phyloP scores from a whole-genome alignment of 2,888 invertebrate genomes.

The Hemicrepidius hirtus region DNA sequence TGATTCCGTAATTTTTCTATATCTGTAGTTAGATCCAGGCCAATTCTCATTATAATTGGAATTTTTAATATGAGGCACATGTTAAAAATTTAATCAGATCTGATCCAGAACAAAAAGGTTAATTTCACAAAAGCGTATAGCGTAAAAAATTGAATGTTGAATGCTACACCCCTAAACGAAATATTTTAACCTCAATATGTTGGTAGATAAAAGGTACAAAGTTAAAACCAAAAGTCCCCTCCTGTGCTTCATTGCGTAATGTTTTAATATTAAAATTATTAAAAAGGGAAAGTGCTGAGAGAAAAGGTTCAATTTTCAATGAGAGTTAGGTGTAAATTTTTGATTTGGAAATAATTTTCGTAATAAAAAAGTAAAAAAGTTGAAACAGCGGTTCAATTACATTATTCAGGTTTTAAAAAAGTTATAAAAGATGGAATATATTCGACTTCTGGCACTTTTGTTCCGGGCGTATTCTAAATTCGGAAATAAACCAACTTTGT shows the following conservation, averaged over 20 bases:
- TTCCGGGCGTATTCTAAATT: slow-evolving; percentile 50
- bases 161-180: neutral
- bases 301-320: neutral
- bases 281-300: neutral
- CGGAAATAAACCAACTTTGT: slow-evolving; percentile 56
- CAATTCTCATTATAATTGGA: neutral
- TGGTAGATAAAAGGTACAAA: slow-evolving; percentile 1
- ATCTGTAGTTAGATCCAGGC: neutral
- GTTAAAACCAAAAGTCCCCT: slow-evolving; percentile 4
- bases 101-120: slow-evolving; percentile 8
- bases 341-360: slow-evolving; percentile 10
- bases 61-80: slow-evolving; percentile 13
- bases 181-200: slow-evolving; percentile 2
- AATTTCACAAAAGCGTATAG: slow-evolving; percentile 22
- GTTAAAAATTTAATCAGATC: slow-evolving; percentile 19
- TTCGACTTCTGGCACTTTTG: slow-evolving; percentile 52
- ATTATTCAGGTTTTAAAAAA: slow-evolving; percentile 52
- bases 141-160: slow-evolving; percentile 22
- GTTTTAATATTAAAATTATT: slow-evolving; percentile 23
- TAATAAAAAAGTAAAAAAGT: slow-evolving; percentile 14
- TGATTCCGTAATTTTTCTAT: no score
- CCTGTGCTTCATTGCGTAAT: neutral
- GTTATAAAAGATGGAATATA: slow-evolving; percentile 53
- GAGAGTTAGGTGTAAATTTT: neutral
- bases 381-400: slow-evolving; percentile 47